phyloP scores from a whole-genome alignment of 2,888 invertebrate species.

The Morinoia aosen region DNA sequence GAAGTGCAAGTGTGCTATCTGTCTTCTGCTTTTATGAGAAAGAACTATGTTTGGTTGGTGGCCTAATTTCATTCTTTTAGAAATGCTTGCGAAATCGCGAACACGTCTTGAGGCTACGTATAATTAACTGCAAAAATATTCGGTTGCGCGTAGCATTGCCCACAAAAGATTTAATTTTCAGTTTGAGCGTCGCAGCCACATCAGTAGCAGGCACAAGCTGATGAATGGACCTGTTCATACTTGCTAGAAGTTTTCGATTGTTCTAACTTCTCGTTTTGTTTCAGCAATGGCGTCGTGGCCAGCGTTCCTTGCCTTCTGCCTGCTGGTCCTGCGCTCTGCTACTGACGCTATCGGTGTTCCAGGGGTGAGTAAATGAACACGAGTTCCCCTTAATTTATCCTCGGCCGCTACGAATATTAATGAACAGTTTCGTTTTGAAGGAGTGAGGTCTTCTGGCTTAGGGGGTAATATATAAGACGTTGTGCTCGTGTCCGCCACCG shows the following conservation, averaged over 20 bases:
- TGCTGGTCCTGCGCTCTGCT: neutral
- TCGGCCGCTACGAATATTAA: neutral
- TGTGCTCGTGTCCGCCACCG: no score
- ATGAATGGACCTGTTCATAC: neutral
- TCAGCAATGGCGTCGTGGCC: slow-evolving; percentile 10
- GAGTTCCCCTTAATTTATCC: neutral
- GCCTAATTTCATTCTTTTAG: no score
- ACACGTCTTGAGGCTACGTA: no score
- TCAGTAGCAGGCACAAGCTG: neutral
- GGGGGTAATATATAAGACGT: neutral
- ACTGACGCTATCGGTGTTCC: neutral
- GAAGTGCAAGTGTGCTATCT: no score
- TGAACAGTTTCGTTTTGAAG: neutral
- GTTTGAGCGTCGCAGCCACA: neutral
- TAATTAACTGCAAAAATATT: no score
- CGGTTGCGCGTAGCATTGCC: no score
- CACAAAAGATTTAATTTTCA: neutral
- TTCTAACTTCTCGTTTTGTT: neutral
- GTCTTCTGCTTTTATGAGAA: no score
- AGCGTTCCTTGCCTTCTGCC: neutral
- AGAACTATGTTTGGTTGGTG: no score
- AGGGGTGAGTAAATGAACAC: neutral
- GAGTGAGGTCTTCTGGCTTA: neutral
- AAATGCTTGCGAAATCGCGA: no score
- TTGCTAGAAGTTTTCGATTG: no score